phyloP scores from a whole-genome alignment of 2,797 vertebrate genomes.

The Tympanoctomys barrerae region DNA sequence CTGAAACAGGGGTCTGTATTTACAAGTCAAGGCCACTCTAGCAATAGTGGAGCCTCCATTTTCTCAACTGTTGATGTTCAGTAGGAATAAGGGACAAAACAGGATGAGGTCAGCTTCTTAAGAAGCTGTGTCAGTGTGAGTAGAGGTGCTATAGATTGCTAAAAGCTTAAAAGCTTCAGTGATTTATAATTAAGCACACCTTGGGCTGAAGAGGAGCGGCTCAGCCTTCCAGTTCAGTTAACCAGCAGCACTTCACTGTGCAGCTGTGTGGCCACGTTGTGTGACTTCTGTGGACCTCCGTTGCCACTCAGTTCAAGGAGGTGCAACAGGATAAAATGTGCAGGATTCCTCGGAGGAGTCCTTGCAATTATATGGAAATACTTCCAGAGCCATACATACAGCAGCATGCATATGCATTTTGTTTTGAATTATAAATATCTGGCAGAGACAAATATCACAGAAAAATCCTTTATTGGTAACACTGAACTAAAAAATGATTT shows the following conservation, averaged over 20 bases:
- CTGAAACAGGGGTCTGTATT: not conserved
- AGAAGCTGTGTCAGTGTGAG: not conserved
- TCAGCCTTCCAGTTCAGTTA: not conserved
- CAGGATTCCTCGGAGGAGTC: not conserved
- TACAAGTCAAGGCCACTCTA: not conserved
- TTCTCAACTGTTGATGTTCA: not conserved
- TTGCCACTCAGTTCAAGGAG: not conserved
- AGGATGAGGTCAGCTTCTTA: not conserved
- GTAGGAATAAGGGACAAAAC: not conserved
- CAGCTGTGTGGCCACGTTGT: not conserved
- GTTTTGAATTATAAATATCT: slow-evolving; percentile 7
- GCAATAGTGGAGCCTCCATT: not conserved
- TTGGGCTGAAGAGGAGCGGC: not conserved
- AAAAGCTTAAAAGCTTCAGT: not conserved
- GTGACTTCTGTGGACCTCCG: not conserved
- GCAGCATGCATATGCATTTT: not conserved
- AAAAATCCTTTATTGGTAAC: not conserved
- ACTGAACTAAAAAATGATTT: slow-evolving; percentile 2
- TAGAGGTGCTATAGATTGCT: slow-evolving; percentile 30
- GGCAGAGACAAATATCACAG: not conserved
- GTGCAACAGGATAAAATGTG: not conserved
- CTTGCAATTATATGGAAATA: slow-evolving; percentile 28
- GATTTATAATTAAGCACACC: slow-evolving; percentile 5
- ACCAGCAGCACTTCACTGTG: not conserved
- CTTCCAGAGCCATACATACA: not conserved